phyloP scores from a whole-genome alignment of 2,113 vertebrate species.

The Perca schrenkii region DNA sequence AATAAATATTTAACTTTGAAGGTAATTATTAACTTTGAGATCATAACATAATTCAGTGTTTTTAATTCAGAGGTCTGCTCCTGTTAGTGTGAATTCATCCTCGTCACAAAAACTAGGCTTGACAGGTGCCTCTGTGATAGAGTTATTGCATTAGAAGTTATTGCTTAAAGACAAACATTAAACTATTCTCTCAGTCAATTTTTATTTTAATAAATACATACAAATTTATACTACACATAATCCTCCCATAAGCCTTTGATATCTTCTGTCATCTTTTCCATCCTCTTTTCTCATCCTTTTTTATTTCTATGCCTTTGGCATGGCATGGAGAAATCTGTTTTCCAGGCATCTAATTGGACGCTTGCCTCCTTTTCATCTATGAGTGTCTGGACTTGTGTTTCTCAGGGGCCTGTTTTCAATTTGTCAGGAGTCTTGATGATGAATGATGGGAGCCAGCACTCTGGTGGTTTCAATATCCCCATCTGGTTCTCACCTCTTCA shows the following conservation, averaged over 20 bases:
- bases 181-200: neutral
- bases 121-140: conserved; percentile 21
- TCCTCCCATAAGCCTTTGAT: conserved; percentile 57
- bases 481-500: conserved; percentile 84
- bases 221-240: conserved; percentile 39
- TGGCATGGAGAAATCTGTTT: conserved; percentile 76
- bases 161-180: conserved; percentile 41
- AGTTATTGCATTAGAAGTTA: conserved; percentile 17
- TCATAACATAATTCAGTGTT: neutral
- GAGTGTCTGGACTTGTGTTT: conserved; percentile 79
- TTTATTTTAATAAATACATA: conserved; percentile 43
- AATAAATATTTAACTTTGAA: too few species aligned
- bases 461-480: conserved; percentile 79
- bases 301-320: conserved; percentile 63
- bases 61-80: neutral
- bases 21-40: neutral
- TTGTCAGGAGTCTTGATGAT: conserved; percentile 81
- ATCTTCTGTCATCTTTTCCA: conserved; percentile 77
- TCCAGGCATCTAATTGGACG: conserved; percentile 81
- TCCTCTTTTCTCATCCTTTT: conserved; percentile 55
- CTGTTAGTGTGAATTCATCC: neutral
- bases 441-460: conserved; percentile 78
- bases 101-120: conserved; percentile 13
- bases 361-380: conserved; percentile 79
- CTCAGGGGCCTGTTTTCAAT: conserved; percentile 83